Conservation (phyloP, 2,113 vertebrate species). For the Coptodon rendalli region DNA sequence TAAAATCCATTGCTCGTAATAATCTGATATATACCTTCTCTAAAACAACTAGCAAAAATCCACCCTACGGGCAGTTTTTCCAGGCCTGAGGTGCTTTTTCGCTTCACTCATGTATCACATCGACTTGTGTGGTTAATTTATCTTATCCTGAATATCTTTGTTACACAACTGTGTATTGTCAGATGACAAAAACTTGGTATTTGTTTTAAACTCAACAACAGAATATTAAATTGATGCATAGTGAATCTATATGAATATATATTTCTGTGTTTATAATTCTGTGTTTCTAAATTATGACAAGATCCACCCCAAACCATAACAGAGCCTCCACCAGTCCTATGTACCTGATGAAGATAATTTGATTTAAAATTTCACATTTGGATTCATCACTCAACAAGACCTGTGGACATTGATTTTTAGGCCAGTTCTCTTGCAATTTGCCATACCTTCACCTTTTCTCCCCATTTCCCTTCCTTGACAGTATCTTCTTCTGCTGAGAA, state of each 20-base stretch:
- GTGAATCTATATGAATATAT: background rate
- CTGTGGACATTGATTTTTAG: background rate
- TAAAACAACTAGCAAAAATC: background rate
- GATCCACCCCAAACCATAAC: background rate
- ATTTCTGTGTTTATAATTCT: no score
- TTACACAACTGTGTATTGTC: background rate
- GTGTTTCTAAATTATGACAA: background rate
- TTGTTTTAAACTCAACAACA: background rate
- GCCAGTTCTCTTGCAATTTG: background rate
- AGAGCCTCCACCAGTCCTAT: background rate
- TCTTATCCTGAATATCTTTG: background rate
- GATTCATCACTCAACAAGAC: background rate
- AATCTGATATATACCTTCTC: background rate
- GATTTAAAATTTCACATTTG: background rate
- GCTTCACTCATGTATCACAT: background rate
- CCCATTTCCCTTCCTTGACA: background rate
- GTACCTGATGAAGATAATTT: background rate
- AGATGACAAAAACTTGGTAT: background rate
- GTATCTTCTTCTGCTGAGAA: background rate
- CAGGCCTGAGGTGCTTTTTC: background rate
- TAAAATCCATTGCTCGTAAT: background rate
- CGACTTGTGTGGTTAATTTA: background rate
- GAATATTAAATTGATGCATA: background rate
- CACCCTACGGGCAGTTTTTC: background rate
- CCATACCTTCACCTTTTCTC: background rate